Conservation (phyloP, 2,113 vertebrate genomes). For the Tichodroma muraria region DNA sequence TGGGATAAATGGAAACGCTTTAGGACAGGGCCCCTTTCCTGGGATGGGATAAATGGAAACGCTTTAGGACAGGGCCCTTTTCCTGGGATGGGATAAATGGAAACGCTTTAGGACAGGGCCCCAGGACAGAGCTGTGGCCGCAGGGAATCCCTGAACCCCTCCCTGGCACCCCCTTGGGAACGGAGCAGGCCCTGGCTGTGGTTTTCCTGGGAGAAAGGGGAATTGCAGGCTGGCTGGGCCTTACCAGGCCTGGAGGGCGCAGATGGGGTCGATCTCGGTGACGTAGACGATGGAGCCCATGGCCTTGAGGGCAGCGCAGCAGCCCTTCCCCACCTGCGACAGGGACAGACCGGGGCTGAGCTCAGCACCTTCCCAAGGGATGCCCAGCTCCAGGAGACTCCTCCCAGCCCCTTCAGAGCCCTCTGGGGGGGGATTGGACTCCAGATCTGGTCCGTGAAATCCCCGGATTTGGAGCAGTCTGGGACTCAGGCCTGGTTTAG, state of each 20-base stretch:
- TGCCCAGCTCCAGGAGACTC: background rate
- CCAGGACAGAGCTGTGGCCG: too few species aligned
- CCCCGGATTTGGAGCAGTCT: background rate
- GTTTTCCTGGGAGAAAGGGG: too few species aligned
- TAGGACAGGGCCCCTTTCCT: background rate
- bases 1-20: background rate
- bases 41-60: too few species aligned
- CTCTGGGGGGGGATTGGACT: accelerated
- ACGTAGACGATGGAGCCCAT: slow-evolving; percentile 98
- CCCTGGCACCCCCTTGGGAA: too few species aligned
- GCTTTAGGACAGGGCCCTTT: background rate
- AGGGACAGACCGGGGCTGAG: too few species aligned
- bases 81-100: background rate
- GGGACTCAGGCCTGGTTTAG: background rate
- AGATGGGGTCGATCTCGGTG: slow-evolving; percentile 97
- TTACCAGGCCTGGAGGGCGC: slow-evolving; percentile 96
- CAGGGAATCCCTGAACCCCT: too few species aligned
- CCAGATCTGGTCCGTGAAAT: accelerated
- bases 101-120: background rate
- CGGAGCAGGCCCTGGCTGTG: too few species aligned
- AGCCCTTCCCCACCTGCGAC: slow-evolving; percentile 97
- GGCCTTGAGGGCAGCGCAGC: slow-evolving; percentile 93
- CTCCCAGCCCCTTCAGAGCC: too few species aligned
- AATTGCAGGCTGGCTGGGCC: too few species aligned
- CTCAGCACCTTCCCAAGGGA: too few species aligned